Conservation (phyloP, 2,888 invertebrate genomes). For the Halictus quadricinctus region DNA sequence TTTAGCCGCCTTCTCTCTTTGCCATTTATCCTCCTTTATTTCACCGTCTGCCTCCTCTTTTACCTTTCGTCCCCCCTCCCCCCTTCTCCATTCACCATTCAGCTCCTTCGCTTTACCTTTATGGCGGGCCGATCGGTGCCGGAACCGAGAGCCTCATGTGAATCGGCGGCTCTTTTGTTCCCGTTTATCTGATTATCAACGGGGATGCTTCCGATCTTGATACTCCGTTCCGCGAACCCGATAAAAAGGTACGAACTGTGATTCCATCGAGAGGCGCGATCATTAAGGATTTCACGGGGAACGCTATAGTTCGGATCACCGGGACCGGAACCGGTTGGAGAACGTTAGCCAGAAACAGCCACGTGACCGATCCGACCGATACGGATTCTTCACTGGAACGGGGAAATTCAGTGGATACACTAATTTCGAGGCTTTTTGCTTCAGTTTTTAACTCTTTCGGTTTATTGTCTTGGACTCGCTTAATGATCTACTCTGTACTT, state of each 20-base stretch:
- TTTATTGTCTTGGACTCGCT: background rate
- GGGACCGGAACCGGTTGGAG: conserved; percentile 1
- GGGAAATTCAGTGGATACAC: background rate
- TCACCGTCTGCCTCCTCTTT: background rate
- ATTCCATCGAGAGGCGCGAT: background rate
- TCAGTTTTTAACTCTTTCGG: background rate
- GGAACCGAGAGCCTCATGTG: background rate
- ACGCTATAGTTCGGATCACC: background rate
- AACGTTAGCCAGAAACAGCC: background rate
- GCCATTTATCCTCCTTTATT: background rate
- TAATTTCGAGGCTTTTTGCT: background rate
- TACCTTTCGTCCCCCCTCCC: background rate
- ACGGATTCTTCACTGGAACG: background rate
- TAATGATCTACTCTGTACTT: background rate
- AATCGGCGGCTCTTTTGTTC: conserved; percentile 15
- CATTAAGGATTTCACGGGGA: background rate
- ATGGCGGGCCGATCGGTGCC: background rate
- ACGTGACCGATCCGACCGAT: background rate
- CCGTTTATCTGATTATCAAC: conserved; percentile 7
- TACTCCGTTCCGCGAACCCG: conserved; percentile 2
- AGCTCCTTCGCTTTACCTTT: background rate
- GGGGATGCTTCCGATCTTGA: conserved; percentile 13
- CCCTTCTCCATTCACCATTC: background rate
- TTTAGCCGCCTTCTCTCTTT: conserved; percentile 4
- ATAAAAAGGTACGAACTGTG: background rate